Conservation (phyloP, 2,888 invertebrate genomes). For the Aphidius colemani region DNA sequence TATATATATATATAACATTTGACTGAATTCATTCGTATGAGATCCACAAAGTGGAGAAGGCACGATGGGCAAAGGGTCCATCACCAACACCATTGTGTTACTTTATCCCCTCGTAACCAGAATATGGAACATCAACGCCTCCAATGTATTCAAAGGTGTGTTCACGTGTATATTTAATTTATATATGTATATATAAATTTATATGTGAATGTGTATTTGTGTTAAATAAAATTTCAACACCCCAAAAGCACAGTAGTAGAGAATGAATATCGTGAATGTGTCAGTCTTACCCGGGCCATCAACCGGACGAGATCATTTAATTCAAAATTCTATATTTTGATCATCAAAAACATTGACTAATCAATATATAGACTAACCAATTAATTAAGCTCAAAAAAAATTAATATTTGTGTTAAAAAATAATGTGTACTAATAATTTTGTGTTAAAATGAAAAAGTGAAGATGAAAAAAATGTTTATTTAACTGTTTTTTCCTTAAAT, state of each 20-base stretch:
- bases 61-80: background rate
- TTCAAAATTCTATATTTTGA: background rate
- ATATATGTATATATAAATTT: background rate
- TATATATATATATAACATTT: background rate
- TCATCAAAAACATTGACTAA: background rate
- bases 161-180: background rate
- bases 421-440: no score
- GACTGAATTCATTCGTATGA: no score
- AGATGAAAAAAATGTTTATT: background rate
- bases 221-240: constrained; percentile 19
- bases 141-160: no score
- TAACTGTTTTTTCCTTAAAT: background rate
- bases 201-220: background rate
- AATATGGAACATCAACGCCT: background rate
- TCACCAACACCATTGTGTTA: background rate
- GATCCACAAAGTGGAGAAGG: background rate
- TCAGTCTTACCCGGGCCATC: constrained; percentile 51
- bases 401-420: background rate
- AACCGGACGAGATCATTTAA: constrained; percentile 38
- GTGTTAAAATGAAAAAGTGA: background rate
- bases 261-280: constrained; percentile 39
- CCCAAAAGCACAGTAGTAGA: constrained; percentile 40
- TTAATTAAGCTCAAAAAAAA: background rate
- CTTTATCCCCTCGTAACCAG: background rate
- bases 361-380: no score